Evolutionary conservation across 2,888 invertebrate species (phyloP).

Genomic region (Temnothorax ravouxi): DNA sequence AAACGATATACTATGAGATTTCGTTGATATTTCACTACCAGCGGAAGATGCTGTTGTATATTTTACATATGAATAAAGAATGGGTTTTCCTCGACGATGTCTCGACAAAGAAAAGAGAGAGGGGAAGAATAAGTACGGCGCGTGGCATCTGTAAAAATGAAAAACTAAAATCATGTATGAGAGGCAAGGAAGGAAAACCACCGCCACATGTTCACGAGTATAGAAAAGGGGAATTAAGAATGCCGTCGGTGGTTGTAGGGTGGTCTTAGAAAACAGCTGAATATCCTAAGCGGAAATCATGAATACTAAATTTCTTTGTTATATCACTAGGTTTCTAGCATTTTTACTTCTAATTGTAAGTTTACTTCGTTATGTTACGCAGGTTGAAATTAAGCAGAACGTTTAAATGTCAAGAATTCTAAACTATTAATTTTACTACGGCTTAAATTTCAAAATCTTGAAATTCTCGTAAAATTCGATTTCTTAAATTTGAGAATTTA

Average conservation of each 20-base stretch:
- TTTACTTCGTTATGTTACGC: not conserved
- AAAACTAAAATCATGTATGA: constrained; percentile 62
- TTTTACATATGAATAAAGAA: constrained; percentile 30
- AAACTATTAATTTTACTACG: not conserved
- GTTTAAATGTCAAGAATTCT: not conserved
- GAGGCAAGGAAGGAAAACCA: constrained; percentile 51
- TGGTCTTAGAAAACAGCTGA: constrained; percentile 53
- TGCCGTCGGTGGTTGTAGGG: constrained; percentile 46
- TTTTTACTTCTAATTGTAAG: not conserved
- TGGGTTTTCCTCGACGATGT: constrained; percentile 62
- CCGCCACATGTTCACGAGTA: constrained; percentile 64
- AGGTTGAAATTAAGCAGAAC: not conserved
- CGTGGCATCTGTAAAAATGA: constrained; percentile 78
- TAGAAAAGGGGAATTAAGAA: constrained; percentile 58
- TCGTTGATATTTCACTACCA: not conserved
- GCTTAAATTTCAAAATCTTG: not conserved
- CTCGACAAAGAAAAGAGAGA: constrained; percentile 61
- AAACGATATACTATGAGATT: not conserved
- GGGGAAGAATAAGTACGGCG: constrained; percentile 55
- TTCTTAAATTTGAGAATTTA: not conserved
- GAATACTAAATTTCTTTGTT: not conserved
- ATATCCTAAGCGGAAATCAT: constrained; percentile 12
- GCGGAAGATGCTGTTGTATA: not conserved
- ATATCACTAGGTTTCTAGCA: not conserved
- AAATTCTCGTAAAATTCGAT: not conserved